phyloP scores from a whole-genome alignment of 2,113 vertebrate species.

The Psilopsiagon aurifrons region DNA sequence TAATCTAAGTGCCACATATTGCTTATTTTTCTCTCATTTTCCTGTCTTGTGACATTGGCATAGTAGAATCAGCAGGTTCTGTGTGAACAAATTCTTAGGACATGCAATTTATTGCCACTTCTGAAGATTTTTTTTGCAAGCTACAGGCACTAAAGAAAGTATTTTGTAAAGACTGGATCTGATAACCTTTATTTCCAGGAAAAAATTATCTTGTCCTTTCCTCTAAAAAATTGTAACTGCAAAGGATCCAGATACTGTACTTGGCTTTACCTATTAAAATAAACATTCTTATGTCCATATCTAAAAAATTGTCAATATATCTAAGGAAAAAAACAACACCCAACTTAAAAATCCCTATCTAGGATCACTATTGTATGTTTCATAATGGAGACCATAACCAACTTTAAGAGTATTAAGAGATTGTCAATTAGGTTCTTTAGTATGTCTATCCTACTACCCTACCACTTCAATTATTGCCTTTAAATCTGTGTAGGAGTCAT shows the following conservation, averaged over 20 bases:
- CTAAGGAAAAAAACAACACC: background rate
- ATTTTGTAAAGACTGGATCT: background rate
- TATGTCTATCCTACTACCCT: accelerated
- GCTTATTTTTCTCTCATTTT: background rate
- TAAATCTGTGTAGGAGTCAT: background rate
- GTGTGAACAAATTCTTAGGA: background rate
- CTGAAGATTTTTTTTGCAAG: background rate
- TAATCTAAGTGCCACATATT: background rate
- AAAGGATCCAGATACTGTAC: background rate
- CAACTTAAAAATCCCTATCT: background rate
- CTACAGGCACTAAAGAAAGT: background rate
- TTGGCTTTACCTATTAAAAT: background rate
- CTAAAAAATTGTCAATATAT: background rate
- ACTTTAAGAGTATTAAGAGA: background rate
- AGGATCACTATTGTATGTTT: too few relatives aligned
- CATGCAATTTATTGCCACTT: background rate
- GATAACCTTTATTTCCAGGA: background rate
- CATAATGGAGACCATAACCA: background rate
- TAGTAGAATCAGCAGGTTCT: constrained; percentile 15
- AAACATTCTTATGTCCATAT: background rate
- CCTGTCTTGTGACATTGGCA: background rate
- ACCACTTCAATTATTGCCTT: background rate
- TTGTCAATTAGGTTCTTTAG: background rate
- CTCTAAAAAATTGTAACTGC: background rate
- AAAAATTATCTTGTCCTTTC: background rate